Evolutionary conservation across 53 echinoderm and acorn worm species (phyloP), one percentile per base, ranked within the genome.

Genomic region (Temnopleurus reevesii): DNA sequence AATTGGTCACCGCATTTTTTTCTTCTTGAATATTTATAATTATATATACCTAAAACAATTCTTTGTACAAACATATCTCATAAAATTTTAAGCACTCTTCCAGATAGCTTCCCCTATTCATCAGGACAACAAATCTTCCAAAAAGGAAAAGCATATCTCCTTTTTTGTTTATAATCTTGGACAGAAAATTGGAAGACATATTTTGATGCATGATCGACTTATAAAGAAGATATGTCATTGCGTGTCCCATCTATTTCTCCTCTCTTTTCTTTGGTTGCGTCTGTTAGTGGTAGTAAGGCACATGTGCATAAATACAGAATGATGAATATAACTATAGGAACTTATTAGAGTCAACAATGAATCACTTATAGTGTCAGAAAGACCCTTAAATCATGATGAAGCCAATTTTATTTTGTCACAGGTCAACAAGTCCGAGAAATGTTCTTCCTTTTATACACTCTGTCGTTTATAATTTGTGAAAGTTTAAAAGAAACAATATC

Each of bases 1-100:
- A 17, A 51, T 80, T 80, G 80, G 80, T 80, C 80, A 80, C 80
- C 51, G 49, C 80, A 80, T 80, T 28, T 80, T 38, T 71, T 41
- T 41, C 34, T n/a, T n/a, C 8, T 63, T 33, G 0, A 31, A 63
- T 71, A 71, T 36, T 8, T 25, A 71, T 71, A 71, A 71, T 71
- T 41, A 71, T 71, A 38, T 71, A 71, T 41, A 71, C 21, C 71
- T 71, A 71, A n/a, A 10, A 41, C 19, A 71, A 38, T 41, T 71
- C 71, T 71, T 71, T 71, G 43, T 71, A 71, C 71, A 71, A 43
- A 41, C 38, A 8, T 12, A 41, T 41, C n/a, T n/a, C n/a, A n/a
- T n/a, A n/a, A 71, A 64, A 34, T 12, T 41, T 4, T 21, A 38
- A 38, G 8, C 24, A 3, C 4, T 56, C 56, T n/a, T n/a, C n/a